Percentiles rank a stretch among this genome's conserved stretches.
These are phyloP conservation scores for Micrastur ruficollis DNA, from an alignment of 2,797 vertebrate species.

Conservation along the genomic window DNA sequence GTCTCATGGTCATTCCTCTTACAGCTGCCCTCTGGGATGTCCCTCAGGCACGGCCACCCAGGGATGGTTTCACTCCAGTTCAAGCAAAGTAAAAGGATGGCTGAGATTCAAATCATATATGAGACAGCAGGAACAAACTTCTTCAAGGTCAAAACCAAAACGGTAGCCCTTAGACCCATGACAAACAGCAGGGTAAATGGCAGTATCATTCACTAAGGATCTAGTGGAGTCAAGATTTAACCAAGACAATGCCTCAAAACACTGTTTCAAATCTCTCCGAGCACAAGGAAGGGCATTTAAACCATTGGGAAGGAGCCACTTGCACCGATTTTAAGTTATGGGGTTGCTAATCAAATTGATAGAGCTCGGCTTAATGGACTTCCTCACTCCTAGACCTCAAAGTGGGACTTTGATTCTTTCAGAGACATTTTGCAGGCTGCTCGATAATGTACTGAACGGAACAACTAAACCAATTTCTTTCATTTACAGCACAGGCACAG, in stretches of 20 bases:
- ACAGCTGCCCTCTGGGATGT: not conserved
- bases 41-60: not conserved
- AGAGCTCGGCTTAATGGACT: conserved; percentile 55
- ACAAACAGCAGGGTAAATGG: not conserved
- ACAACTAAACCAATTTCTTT: conserved; percentile 67
- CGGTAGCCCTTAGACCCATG: not conserved
- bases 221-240: not conserved
- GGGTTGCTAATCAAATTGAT: conserved; percentile 62
- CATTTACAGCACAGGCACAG: conserved; percentile 51
- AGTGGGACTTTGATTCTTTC: conserved; percentile 70
- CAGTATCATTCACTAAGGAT: not conserved
- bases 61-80: not conserved
- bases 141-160: not conserved
- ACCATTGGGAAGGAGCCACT: not conserved
- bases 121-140: not conserved
- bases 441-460: conserved; percentile 41
- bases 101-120: not conserved
- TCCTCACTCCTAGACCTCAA: conserved; percentile 45
- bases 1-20: not conserved
- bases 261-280: not conserved
- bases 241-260: not conserved
- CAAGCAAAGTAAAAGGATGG: not conserved
- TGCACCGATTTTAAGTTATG: conserved; percentile 32
- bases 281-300: not conserved
- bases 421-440: conserved; percentile 67